Conservation (phyloP, 2,797 vertebrate species). For the Ciconia nigra region DNA sequence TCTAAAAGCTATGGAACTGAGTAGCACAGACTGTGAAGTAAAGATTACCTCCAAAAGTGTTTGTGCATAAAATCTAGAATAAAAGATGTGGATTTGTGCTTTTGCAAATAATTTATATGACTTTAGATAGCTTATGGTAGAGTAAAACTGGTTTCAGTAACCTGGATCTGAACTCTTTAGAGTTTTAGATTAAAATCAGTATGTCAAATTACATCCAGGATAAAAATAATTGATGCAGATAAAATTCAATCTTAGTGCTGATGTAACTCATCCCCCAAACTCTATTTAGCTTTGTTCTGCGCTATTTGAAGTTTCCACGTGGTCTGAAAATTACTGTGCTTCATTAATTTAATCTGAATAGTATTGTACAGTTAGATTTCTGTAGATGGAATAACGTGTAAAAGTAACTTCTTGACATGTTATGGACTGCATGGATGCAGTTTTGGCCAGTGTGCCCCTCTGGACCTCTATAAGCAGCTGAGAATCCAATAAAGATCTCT, state of each 20-base stretch:
- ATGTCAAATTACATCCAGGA: neutral
- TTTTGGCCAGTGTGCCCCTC: neutral
- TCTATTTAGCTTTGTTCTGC: conserved; percentile 13
- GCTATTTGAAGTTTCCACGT: conserved; percentile 5
- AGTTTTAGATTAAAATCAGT: neutral
- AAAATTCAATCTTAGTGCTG: neutral
- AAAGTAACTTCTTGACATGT: neutral
- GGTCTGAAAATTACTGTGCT: conserved; percentile 16
- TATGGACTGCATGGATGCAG: neutral
- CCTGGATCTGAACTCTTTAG: neutral
- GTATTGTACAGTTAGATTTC: neutral
- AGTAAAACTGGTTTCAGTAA: neutral
- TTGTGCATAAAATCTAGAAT: neutral
- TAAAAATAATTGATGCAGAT: conserved; percentile 10
- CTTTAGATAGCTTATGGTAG: neutral
- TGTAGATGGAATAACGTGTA: neutral
- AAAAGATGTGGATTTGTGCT: neutral
- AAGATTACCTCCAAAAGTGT: neutral
- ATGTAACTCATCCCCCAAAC: neutral
- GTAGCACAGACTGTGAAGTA: neutral
- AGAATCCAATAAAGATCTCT: conserved; percentile 5
- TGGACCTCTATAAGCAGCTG: neutral
- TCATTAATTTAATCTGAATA: conserved; percentile 28
- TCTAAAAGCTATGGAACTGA: neutral
- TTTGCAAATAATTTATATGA: neutral